A percentile compares a stretch with the other conserved stretches of the same genome.
Evolutionary conservation across 2,888 invertebrate species (phyloP).

Genomic region (Lypha dubia): DNA sequence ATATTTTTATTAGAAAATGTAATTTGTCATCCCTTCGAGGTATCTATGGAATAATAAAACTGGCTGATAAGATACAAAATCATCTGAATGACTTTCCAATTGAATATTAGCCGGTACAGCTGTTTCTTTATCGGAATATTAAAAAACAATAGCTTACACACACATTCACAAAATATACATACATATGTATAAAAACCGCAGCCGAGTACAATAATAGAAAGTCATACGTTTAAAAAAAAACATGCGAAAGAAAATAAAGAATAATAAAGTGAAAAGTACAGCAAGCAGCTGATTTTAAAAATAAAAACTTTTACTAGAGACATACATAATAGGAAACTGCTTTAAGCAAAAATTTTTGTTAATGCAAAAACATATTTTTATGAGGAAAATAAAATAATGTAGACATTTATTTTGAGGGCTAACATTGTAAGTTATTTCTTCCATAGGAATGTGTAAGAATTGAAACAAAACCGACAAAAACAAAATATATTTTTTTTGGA

Average conservation of each 20-base stretch:
- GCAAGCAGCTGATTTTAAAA: constrained; percentile 63
- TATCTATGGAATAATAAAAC: too few relatives aligned
- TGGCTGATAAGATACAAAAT: constrained; percentile 40
- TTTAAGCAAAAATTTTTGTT: neutral
- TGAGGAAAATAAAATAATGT: constrained; percentile 6
- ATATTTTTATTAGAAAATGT: too few relatives aligned
- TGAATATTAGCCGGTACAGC: constrained; percentile 70
- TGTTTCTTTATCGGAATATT: constrained; percentile 54
- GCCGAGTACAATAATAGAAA: constrained; percentile 39
- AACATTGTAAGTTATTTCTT: constrained; percentile 25
- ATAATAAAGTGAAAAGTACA: constrained; percentile 47
- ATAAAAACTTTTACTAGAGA: neutral
- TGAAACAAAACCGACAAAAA: constrained; percentile 71
- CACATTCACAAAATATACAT: neutral
- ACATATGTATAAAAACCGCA: neutral
- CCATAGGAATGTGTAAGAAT: constrained; percentile 52
- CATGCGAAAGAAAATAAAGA: constrained; percentile 41
- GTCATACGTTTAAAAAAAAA: constrained; percentile 50
- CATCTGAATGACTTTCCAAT: constrained; percentile 40
- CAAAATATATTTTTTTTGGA: constrained; percentile 58
- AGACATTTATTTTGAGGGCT: neutral
- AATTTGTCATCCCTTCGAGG: too few relatives aligned
- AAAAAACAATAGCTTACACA: constrained; percentile 18
- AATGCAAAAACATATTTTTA: constrained; percentile 6
- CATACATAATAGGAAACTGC: neutral